These are phyloP conservation scores for Salminus brasiliensis DNA, from an alignment of 2,113 vertebrate genomes.

Conservation along the genomic window DNA sequence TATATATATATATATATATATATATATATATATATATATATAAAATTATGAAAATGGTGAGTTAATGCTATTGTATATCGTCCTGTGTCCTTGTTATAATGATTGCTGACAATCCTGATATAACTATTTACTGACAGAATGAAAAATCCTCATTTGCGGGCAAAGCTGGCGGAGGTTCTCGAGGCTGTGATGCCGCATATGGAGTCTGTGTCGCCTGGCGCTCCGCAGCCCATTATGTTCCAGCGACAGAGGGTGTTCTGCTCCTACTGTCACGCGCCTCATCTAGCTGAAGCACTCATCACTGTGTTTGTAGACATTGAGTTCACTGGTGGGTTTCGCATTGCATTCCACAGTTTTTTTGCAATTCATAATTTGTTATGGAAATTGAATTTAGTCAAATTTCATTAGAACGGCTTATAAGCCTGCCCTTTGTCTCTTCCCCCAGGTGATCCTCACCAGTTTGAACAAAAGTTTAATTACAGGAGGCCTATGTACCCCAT, in stretches of 20 bases:
- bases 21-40: no score
- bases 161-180: slow-evolving; percentile 94
- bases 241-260: slow-evolving; percentile 94
- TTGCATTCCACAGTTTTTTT: not conserved
- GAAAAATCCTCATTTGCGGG: slow-evolving; percentile 97
- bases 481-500: slow-evolving; percentile 98
- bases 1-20: no score
- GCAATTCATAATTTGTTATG: not conserved
- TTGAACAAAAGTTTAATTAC: slow-evolving; percentile 99
- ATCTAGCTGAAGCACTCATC: slow-evolving; percentile 93
- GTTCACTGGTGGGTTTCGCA: slow-evolving; percentile 85
- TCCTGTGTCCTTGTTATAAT: not conserved
- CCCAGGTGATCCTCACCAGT: slow-evolving; percentile 96
- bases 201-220: slow-evolving; percentile 79
- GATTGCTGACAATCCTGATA: not conserved
- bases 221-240: slow-evolving; percentile 84
- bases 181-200: slow-evolving; percentile 98
- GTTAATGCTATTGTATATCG: not conserved
- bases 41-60: no score
- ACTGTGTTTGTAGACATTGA: slow-evolving; percentile 98
- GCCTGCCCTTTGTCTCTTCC: not conserved
- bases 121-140: slow-evolving; percentile 76
- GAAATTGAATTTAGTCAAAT: not conserved
- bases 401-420: not conserved
- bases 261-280: slow-evolving; percentile 82